A percentile compares a stretch with the other conserved stretches of the same genome.
Evolutionary conservation across 2,888 invertebrate species (phyloP).

Genomic region (Andrena chrysosceles): DNA sequence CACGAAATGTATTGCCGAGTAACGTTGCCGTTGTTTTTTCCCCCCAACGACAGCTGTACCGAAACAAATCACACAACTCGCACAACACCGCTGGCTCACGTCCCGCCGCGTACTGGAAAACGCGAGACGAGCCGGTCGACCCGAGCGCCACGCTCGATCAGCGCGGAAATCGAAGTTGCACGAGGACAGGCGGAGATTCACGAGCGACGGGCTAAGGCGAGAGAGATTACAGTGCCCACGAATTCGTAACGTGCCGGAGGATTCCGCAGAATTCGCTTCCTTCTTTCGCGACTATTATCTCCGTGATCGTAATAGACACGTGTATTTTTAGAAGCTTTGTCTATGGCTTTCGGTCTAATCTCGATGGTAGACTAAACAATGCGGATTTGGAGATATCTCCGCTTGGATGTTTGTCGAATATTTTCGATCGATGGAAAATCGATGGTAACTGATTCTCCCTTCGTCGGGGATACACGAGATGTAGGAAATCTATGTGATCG

Average conservation of each 20-base stretch:
- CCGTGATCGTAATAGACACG: neutral
- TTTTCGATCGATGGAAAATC: neutral
- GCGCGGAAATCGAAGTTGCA: slow-evolving; percentile 59
- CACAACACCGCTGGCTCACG: slow-evolving; percentile 71
- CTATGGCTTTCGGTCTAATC: neutral
- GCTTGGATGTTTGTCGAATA: neutral
- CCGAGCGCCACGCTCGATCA: slow-evolving; percentile 69
- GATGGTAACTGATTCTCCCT: too few relatives aligned
- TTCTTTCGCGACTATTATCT: slow-evolving; percentile 13
- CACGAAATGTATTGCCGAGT: neutral
- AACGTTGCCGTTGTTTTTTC: slow-evolving; percentile 13
- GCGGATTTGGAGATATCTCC: neutral
- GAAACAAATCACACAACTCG: slow-evolving; percentile 36
- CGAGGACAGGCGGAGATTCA: slow-evolving; percentile 58
- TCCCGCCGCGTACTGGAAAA: slow-evolving; percentile 76
- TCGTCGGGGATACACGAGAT: too few relatives aligned
- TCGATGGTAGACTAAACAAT: neutral
- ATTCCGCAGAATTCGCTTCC: slow-evolving; percentile 38
- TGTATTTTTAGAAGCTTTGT: neutral
- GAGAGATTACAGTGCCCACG: slow-evolving; percentile 38
- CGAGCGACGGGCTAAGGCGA: slow-evolving; percentile 40
- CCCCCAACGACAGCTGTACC: neutral
- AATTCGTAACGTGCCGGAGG: slow-evolving; percentile 38
- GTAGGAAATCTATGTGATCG: neutral
- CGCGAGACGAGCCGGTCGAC: slow-evolving; percentile 70